Conservation (phyloP, 2,888 invertebrate species). For the Cheilosia pagana region DNA sequence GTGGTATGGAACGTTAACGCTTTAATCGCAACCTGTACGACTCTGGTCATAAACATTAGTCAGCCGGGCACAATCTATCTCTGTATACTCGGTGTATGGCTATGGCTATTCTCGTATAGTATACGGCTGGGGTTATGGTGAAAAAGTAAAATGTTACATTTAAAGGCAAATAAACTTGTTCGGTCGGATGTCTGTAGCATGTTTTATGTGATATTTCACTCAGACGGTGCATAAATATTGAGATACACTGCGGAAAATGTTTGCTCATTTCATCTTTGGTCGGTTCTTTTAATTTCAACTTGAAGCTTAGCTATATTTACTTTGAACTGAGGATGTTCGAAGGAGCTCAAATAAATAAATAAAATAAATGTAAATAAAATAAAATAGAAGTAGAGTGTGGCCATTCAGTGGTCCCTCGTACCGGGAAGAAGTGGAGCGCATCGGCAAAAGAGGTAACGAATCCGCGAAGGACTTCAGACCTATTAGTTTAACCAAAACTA, state of each 20-base stretch:
- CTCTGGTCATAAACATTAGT: constrained; percentile 73
- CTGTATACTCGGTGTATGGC: neutral
- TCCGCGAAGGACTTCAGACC: too few relatives aligned
- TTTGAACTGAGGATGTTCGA: too few relatives aligned
- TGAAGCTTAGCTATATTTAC: too few relatives aligned
- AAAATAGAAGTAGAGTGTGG: too few relatives aligned
- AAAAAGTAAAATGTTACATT: constrained; percentile 73
- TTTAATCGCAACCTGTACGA: constrained; percentile 75
- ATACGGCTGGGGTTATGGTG: constrained; percentile 25
- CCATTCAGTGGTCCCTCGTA: too few relatives aligned
- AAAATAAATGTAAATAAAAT: too few relatives aligned
- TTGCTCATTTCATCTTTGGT: neutral
- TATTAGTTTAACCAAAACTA: too few relatives aligned
- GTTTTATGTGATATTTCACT: constrained; percentile 74
- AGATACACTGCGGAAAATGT: constrained; percentile 46
- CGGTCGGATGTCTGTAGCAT: constrained; percentile 70
- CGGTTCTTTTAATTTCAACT: too few relatives aligned
- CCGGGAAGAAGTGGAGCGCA: too few relatives aligned
- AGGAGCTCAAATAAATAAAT: too few relatives aligned
- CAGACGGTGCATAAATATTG: constrained; percentile 65
- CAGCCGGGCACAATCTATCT: constrained; percentile 58
- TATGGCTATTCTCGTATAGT: neutral
- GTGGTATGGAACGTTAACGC: constrained; percentile 68
- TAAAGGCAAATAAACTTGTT: constrained; percentile 73
- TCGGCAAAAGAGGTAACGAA: too few relatives aligned